Conservation (phyloP, 1,140 invertebrate genomes). For the Plectrocnemia conspersa region DNA sequence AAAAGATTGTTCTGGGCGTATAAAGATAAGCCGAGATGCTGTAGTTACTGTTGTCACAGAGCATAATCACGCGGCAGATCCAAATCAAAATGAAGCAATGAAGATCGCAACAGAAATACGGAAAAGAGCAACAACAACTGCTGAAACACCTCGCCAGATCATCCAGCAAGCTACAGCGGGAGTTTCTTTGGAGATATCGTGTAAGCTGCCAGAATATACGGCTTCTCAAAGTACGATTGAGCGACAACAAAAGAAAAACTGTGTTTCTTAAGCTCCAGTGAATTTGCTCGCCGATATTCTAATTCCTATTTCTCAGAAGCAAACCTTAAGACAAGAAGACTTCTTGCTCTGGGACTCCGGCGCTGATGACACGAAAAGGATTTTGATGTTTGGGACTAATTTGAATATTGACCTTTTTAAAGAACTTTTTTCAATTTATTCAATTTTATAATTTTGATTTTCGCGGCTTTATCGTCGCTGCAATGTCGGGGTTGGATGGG, state of each 20-base stretch:
- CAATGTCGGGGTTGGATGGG: too few relatives aligned
- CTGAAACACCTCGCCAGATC: too few relatives aligned
- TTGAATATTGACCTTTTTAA: not conserved
- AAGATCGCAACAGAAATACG: too few relatives aligned
- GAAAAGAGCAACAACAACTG: too few relatives aligned
- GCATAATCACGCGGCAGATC: conserved; percentile 14
- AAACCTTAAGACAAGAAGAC: conserved; percentile 5
- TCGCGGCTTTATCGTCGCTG: too few relatives aligned
- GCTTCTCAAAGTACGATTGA: not conserved
- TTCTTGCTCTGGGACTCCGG: conserved; percentile 2
- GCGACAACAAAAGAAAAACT: not conserved
- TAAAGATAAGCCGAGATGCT: conserved; percentile 7
- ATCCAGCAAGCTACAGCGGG: too few relatives aligned
- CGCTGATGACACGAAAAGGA: not conserved
- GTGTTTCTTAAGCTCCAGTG: conserved; percentile 4
- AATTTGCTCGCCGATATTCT: not conserved
- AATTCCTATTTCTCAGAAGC: conserved; percentile 1
- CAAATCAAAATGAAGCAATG: too few relatives aligned
- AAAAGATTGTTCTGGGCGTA: conserved; percentile 1
- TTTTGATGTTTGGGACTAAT: too few relatives aligned
- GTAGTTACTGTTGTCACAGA: conserved; percentile 4
- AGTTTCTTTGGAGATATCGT: too few relatives aligned
- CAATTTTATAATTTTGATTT: too few relatives aligned
- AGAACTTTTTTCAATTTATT: too few relatives aligned
- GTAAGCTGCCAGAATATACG: too few relatives aligned